Percentiles rank a stretch among this genome's conserved stretches.
Evolutionary conservation across 2,797 vertebrate genomes (phyloP).

Genomic region (Sparus aurata): DNA sequence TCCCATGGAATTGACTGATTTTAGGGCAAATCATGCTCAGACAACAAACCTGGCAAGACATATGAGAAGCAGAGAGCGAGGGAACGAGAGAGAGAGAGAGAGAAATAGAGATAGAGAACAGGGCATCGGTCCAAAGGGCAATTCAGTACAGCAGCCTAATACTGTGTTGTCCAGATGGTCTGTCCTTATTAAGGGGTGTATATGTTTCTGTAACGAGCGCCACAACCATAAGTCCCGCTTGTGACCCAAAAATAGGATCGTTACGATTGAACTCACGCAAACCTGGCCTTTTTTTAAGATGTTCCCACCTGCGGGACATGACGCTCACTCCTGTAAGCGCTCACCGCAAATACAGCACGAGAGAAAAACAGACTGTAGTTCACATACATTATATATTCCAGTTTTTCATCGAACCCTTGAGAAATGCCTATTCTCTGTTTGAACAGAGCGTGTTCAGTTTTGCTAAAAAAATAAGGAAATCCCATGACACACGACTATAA

Average conservation of each 20-base stretch:
- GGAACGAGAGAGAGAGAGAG: constrained; percentile 22
- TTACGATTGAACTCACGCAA: constrained; percentile 42
- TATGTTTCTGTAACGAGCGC: constrained; percentile 69
- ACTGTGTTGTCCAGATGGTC: constrained; percentile 77
- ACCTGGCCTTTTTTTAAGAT: constrained; percentile 29
- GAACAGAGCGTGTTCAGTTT: constrained; percentile 21
- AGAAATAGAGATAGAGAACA: constrained; percentile 50
- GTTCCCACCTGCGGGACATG: constrained; percentile 1
- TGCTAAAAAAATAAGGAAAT: constrained; percentile 3
- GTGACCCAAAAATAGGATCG: constrained; percentile 56
- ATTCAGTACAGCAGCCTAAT: constrained; percentile 65
- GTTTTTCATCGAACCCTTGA: constrained; percentile 20
- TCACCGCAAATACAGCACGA: background rate
- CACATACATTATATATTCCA: background rate
- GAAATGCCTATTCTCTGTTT: constrained; percentile 16
- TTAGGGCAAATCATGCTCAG: constrained; percentile 67
- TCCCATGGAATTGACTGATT: constrained; percentile 63
- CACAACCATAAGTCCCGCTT: constrained; percentile 42
- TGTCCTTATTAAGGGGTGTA: constrained; percentile 72
- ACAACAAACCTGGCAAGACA: constrained; percentile 74
- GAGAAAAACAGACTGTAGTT: constrained; percentile 1
- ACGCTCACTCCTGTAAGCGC: background rate
- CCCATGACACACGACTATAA: background rate
- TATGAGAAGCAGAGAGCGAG: constrained; percentile 56
- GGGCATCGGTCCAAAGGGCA: constrained; percentile 71